phyloP scores from a whole-genome alignment of 2,888 invertebrate species.

The Caenorhabditis plicata region DNA sequence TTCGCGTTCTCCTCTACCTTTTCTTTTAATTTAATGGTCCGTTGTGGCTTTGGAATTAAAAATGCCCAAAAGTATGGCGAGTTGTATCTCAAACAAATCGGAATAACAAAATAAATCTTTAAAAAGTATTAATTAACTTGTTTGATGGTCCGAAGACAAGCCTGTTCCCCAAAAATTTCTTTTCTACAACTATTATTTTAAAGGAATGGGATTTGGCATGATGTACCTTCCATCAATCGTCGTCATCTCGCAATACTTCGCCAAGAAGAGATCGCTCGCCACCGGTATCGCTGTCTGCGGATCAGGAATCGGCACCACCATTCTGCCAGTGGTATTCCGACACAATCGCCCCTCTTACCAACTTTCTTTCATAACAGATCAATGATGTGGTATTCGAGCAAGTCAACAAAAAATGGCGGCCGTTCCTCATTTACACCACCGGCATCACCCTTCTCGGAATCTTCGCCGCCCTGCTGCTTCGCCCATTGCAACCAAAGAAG shows the following conservation, averaged over 20 bases:
- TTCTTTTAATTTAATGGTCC: no score
- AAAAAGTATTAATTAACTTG: no score
- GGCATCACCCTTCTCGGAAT: slow-evolving; percentile 83
- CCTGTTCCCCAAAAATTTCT: no score
- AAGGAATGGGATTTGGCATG: slow-evolving; percentile 88
- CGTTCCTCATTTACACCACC: slow-evolving; percentile 81
- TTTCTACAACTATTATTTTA: no score
- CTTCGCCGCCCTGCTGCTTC: slow-evolving; percentile 84
- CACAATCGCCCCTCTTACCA: no score
- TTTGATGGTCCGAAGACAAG: no score
- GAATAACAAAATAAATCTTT: no score
- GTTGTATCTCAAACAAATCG: no score
- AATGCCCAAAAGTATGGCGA: slow-evolving; percentile 9
- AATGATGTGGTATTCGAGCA: slow-evolving; percentile 42
- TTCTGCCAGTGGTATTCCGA: slow-evolving; percentile 74
- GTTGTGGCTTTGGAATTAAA: slow-evolving; percentile 6
- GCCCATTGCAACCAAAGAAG: slow-evolving; percentile 66
- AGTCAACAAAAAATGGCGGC: slow-evolving; percentile 76
- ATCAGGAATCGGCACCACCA: slow-evolving; percentile 89
- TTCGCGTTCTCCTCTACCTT: no score
- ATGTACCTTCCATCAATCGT: slow-evolving; percentile 97
- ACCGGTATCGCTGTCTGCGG: slow-evolving; percentile 92
- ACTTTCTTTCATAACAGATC: slow-evolving; percentile 25
- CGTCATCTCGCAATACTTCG: slow-evolving; percentile 93
- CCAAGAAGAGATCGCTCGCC: slow-evolving; percentile 86